Percentiles rank a stretch among this genome's conserved stretches.
phyloP scores from a whole-genome alignment of 2,113 vertebrate species.

The Thamnophis sirtalis region DNA sequence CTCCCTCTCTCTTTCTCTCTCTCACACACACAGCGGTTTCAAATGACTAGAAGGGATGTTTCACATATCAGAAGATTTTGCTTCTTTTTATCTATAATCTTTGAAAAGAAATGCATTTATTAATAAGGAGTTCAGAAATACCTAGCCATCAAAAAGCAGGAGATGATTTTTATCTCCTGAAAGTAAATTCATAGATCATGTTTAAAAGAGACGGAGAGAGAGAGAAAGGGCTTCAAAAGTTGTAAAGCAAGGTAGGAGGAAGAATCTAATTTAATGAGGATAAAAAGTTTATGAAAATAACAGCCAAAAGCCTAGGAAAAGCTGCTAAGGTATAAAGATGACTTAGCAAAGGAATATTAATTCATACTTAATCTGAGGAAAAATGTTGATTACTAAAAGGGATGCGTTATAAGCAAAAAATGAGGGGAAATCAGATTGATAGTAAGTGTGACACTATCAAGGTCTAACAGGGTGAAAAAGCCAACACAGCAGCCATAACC shows the following conservation, averaged over 20 bases:
- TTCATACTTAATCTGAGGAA: background rate
- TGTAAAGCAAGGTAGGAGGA: background rate
- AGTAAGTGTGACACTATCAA: background rate
- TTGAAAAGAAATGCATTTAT: constrained; percentile 56
- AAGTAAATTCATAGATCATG: constrained; percentile 6
- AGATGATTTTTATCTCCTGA: constrained; percentile 28
- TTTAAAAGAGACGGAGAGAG: background rate
- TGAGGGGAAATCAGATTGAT: background rate
- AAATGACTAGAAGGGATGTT: constrained; percentile 6
- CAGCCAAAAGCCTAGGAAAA: constrained; percentile 21
- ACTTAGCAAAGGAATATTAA: background rate
- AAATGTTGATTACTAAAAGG: constrained; percentile 10
- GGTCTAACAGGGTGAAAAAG: background rate
- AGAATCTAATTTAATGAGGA: constrained; percentile 46
- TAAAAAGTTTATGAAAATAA: constrained; percentile 54
- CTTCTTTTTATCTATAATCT: constrained; percentile 18
- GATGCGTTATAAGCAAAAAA: background rate
- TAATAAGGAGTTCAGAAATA: constrained; percentile 48
- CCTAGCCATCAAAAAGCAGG: constrained; percentile 24
- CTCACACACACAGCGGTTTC: background rate
- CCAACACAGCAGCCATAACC: background rate
- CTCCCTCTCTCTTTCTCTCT: no score
- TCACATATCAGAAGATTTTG: constrained; percentile 23
- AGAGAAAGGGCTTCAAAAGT: background rate
- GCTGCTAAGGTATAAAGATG: background rate